phyloP scores from a whole-genome alignment of 2,797 vertebrate species.

The Crocidura indochinensis region DNA sequence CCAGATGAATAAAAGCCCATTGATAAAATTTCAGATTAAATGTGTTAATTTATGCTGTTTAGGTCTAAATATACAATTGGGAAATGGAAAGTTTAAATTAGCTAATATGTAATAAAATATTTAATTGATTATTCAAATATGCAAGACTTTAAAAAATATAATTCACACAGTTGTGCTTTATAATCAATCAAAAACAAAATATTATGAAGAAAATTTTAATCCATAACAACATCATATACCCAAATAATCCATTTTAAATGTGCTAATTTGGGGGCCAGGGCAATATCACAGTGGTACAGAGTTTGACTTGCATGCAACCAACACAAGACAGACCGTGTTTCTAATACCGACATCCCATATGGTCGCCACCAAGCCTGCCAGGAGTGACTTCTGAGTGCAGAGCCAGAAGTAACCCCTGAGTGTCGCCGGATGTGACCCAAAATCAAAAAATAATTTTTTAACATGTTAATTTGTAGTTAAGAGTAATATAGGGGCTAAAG shows the following conservation, averaged over 20 bases:
- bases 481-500: too few relatives aligned
- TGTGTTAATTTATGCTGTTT: not conserved
- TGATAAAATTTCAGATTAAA: conserved; percentile 34
- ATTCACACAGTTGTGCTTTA: not conserved
- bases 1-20: not conserved
- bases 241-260: not conserved
- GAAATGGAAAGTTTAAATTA: conserved; percentile 6
- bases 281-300: too few relatives aligned
- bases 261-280: not conserved
- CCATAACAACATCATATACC: conserved; percentile 8
- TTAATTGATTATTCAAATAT: not conserved
- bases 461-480: too few relatives aligned
- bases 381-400: too few relatives aligned
- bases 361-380: too few relatives aligned
- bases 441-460: too few relatives aligned
- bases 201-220: conserved; percentile 6
- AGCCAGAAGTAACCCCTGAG: too few relatives aligned
- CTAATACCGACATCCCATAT: too few relatives aligned
- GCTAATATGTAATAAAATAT: conserved; percentile 40
- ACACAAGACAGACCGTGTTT: too few relatives aligned
- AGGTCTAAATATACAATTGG: conserved; percentile 39
- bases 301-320: too few relatives aligned
- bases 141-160: conserved; percentile 66
- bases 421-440: too few relatives aligned
- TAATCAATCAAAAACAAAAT: conserved; percentile 26